A percentile compares a stretch with the other conserved stretches of the same genome.
phyloP scores from a whole-genome alignment of 2,888 invertebrate species.

The Galerucella calmariensis region DNA sequence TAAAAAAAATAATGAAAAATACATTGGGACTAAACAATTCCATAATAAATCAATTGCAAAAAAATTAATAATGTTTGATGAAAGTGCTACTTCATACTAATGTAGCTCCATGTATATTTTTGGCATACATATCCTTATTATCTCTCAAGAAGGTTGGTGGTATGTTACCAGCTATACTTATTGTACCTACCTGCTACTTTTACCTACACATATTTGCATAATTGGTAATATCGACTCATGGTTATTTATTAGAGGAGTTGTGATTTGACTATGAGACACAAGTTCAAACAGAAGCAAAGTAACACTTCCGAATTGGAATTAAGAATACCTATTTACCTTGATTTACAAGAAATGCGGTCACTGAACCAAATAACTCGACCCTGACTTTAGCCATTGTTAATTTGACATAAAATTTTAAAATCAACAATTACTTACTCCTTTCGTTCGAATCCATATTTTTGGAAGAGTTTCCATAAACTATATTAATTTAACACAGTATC shows the following conservation, averaged over 20 bases:
- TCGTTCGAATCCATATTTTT: constrained; percentile 59
- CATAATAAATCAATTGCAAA: too few species aligned
- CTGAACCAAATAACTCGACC: constrained; percentile 72
- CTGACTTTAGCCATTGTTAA: constrained; percentile 72
- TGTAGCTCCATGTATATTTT: not conserved
- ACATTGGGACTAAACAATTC: too few species aligned
- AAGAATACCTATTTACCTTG: constrained; percentile 17
- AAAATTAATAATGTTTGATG: too few species aligned
- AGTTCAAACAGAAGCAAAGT: not conserved
- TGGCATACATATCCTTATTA: not conserved
- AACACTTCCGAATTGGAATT: not conserved
- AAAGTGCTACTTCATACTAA: too few species aligned
- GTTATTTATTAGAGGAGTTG: not conserved
- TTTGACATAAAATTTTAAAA: constrained; percentile 44
- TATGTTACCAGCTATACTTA: not conserved
- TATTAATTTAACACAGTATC: not conserved
- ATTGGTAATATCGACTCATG: not conserved
- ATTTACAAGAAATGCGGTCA: constrained; percentile 67
- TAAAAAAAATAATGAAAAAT: too few species aligned
- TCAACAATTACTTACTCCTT: constrained; percentile 55
- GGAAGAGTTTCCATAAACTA: not conserved
- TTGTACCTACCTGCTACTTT: not conserved
- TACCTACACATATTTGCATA: not conserved
- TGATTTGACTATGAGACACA: not conserved
- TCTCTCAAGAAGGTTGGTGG: not conserved